Evolutionary conservation across 2,113 vertebrate species (phyloP), one percentile per base, ranked within the genome.

Genomic region (Oryzias woworae): DNA sequence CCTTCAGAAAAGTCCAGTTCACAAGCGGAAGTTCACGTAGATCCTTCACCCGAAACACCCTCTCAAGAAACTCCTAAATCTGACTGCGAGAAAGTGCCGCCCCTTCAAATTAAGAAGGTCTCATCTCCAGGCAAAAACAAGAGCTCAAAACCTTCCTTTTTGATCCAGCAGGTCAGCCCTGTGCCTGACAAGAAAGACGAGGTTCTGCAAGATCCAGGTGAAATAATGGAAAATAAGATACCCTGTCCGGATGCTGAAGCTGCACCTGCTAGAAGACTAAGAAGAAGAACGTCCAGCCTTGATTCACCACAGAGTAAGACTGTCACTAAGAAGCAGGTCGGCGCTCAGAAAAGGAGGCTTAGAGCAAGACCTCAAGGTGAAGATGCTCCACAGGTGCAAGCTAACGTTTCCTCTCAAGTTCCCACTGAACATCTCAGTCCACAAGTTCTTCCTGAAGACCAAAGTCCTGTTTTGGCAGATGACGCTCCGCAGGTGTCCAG

Each of bases 91-190:
- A 83, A 89, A 86, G 67, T 91, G n/a, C 89, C 88, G 28, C 88
- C 90, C n/a, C 85, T 91, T 69, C 90, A 92, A 69, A 91, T 91
- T 31, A 92, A 92, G 77, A 87, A 92, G 60, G 85, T 92, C 13
- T 90, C 89, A 18, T 92, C 91, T 60, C 91, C 91, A 14, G 85
- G 89, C 24, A 92, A 90, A 78, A 82, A 69, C 48, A 89, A 85
- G 76, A 89, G 82, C 66, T 85, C 87, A 58, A 92, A 90, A 66
- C 89, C 89, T 10, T 91, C 91, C 17, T 89, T 92, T 80, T 83
- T 90, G 62, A 87, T 92, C 74, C 88, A 90, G 44, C 75, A 90
- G 58, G 78, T 90, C 16, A 78, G 82, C 62, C 82, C 82, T 3
- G 66, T 72, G 43, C 20, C 75, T 66, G 89, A 85, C 63, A 81